Evolutionary conservation across 2,113 vertebrate genomes (phyloP).

Genomic region (Pygoscelis antarcticus): DNA sequence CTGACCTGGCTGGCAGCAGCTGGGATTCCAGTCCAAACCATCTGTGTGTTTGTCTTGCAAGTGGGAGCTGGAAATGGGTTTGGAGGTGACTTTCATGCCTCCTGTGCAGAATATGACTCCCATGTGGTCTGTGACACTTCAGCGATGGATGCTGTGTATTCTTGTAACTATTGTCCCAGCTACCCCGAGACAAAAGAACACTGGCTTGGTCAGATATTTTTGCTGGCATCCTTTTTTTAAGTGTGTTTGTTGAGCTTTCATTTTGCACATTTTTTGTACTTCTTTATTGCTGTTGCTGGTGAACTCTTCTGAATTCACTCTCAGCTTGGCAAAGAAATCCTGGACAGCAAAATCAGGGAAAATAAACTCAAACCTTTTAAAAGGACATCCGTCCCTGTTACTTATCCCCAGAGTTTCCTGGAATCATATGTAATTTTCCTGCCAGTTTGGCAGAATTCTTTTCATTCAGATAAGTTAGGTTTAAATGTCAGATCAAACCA

Average conservation of each 20-base stretch:
- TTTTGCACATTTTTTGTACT: constrained; percentile 31
- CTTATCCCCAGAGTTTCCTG: constrained; percentile 40
- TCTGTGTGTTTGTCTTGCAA: background rate
- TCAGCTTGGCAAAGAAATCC: constrained; percentile 8
- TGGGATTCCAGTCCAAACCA: background rate
- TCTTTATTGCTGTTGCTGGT: background rate
- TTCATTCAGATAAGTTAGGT: background rate
- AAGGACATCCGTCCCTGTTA: constrained; percentile 9
- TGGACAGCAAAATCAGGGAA: background rate
- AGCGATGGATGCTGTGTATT: background rate
- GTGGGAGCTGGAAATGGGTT: background rate
- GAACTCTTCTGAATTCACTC: constrained; percentile 16
- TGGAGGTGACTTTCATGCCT: background rate
- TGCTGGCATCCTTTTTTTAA: background rate
- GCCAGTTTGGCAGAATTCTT: background rate
- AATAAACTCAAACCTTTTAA: constrained; percentile 1
- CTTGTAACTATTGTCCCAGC: background rate
- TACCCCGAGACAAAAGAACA: fast-evolving
- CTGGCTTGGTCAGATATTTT: fast-evolving
- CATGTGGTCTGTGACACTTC: background rate
- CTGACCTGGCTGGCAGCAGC: background rate
- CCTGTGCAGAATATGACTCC: background rate
- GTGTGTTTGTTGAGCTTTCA: background rate
- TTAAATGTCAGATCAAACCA: background rate
- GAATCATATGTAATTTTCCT: background rate